These are phyloP conservation scores for Heterotis niloticus DNA, from an alignment of 2,113 vertebrate genomes.

Conservation along the genomic window DNA sequence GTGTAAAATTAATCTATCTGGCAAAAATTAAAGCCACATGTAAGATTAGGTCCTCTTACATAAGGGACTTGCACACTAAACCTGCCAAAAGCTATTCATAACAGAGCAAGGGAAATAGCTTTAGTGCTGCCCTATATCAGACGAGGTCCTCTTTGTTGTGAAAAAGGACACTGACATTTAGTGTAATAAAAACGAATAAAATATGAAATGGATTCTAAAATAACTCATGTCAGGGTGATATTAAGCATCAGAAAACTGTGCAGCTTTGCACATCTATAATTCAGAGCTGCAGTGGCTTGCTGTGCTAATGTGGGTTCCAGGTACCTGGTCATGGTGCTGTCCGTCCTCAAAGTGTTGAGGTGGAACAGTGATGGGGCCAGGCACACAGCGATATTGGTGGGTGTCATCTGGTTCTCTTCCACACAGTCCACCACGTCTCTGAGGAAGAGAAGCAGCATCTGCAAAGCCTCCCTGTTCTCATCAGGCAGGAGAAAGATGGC, in stretches of 20 bases:
- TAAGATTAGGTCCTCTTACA: conserved; percentile 13
- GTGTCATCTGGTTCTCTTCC: conserved; percentile 84
- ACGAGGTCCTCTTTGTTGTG: conserved; percentile 6
- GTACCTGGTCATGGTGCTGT: conserved; percentile 64
- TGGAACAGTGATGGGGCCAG: conserved; percentile 83
- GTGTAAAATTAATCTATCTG: conserved; percentile 35
- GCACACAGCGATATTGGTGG: conserved; percentile 81
- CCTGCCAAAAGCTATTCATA: conserved; percentile 17
- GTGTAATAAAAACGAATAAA: conserved; percentile 14
- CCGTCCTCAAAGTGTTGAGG: conserved; percentile 70
- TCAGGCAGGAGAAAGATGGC: conserved; percentile 79
- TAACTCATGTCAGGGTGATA: not conserved
- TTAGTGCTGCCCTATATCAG: conserved; percentile 13
- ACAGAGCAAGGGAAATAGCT: conserved; percentile 15
- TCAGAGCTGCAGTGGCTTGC: not conserved
- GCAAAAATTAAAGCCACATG: conserved; percentile 36
- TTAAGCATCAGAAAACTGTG: not conserved
- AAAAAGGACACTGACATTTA: conserved; percentile 17
- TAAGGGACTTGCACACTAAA: conserved; percentile 15
- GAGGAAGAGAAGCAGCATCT: conserved; percentile 75
- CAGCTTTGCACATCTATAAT: too few species aligned
- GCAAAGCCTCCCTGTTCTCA: conserved; percentile 77
- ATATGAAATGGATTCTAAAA: conserved; percentile 15
- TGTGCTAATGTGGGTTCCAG: not conserved
- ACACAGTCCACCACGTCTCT: conserved; percentile 73